Evolutionary conservation across 2,113 vertebrate species (phyloP).

Genomic region (Leptodactylus fuscus): DNA sequence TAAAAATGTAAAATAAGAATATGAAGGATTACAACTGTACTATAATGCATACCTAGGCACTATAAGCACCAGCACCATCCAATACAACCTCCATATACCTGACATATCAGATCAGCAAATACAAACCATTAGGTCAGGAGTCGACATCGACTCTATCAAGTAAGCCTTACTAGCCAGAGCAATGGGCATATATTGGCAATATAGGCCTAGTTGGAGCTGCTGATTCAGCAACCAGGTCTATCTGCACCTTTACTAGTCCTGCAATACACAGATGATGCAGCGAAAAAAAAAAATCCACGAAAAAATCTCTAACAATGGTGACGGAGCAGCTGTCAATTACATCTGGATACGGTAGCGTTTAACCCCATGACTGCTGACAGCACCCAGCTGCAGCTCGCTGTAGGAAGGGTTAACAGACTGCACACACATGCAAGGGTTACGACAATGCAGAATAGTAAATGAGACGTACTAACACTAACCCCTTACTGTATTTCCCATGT

Average conservation of each 20-base stretch:
- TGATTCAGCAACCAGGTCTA: slow-evolving; percentile 41
- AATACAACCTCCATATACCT: neutral
- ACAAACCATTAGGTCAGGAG: no score
- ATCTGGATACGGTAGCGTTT: neutral
- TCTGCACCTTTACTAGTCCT: slow-evolving; percentile 33
- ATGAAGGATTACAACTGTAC: neutral
- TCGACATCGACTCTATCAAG: no score
- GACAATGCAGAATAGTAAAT: neutral
- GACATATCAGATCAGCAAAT: no score
- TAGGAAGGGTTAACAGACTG: neutral
- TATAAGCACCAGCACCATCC: neutral
- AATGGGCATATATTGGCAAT: no score
- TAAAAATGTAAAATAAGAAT: neutral
- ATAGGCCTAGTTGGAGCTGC: slow-evolving; percentile 35
- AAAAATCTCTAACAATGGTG: slow-evolving; percentile 28
- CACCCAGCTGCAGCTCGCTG: neutral
- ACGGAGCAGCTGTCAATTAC: neutral
- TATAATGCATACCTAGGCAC: neutral
- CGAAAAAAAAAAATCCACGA: slow-evolving; percentile 19
- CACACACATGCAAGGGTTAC: neutral
- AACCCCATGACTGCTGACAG: neutral
- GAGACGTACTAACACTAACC: neutral
- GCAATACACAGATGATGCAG: slow-evolving; percentile 49
- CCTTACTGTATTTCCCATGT: neutral
- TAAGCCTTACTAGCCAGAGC: no score